Conservation (phyloP, 2,113 vertebrate species). For the Mastomys coucha region DNA sequence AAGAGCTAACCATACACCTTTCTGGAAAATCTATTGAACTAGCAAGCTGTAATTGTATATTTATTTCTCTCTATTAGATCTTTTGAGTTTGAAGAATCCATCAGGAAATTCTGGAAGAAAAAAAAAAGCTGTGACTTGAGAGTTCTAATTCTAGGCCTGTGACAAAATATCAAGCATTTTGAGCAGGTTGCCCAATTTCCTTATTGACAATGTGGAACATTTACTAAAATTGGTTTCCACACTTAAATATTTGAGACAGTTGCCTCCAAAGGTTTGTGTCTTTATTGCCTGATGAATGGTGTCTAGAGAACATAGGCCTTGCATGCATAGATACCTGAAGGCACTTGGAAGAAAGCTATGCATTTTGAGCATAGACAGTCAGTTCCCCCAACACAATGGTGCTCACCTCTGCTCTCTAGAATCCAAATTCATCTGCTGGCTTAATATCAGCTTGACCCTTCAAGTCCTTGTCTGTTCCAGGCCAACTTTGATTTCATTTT, state of each 20-base stretch:
- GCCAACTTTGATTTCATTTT: conserved; percentile 77
- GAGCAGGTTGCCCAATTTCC: background rate
- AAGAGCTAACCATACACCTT: background rate
- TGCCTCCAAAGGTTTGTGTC: background rate
- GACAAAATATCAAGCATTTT: background rate
- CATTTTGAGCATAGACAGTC: conserved; percentile 20
- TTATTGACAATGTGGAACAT: background rate
- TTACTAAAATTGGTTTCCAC: background rate
- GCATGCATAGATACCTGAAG: background rate
- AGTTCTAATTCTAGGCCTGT: background rate
- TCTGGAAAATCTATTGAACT: conserved; percentile 1
- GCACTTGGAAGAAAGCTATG: background rate
- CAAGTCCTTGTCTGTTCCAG: conserved; percentile 50
- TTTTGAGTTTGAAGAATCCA: conserved; percentile 3
- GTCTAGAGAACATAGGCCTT: background rate
- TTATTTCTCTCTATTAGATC: background rate
- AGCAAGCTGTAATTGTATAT: background rate
- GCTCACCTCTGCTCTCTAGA: conserved; percentile 11
- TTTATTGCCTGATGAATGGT: background rate
- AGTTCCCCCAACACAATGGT: background rate
- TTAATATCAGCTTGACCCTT: conserved; percentile 67
- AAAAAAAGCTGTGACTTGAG: background rate
- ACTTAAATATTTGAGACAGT: too few species aligned
- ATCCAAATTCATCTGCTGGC: conserved; percentile 42
- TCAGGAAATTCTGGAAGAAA: background rate